Evolutionary conservation across 2,113 vertebrate species (phyloP), one percentile per base, ranked within the genome.

Genomic region (Embiotoca jacksoni): DNA sequence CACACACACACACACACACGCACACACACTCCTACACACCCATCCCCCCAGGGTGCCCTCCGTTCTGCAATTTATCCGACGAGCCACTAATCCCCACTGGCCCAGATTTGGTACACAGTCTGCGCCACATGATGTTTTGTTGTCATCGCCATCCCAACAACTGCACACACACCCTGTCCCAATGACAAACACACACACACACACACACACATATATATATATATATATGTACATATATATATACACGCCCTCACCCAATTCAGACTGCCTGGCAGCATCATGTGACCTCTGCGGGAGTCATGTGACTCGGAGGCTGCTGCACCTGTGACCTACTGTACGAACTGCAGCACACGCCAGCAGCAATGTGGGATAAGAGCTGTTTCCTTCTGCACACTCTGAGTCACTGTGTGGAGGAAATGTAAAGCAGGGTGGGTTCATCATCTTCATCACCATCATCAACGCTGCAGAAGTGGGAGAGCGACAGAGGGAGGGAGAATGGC

Each of bases 91-190:
- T 92, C 93, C 91, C 23, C 41, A 47, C 81, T 93, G 93, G 85
- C 93, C 92, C 91, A 94, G 92, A 94, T 94, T 91, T 89, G 75
- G 68, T 59, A 85, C 69, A 46, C 84, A 88, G 86, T 88, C 88
- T 90, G 89, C 88, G 86, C 83, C 81, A 75, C 84, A 85, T 82
- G 85, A 88, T 88, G 85, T 70, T 81, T 61, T 61, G 56, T 81
- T 73, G 73, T 78, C 82, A 55, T 56, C 46, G 46, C 57, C 74
- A 80, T 83, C 53, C 60, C 66, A 82, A 78, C 32, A 64, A 80
- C 62, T 62, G 49, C 33, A 80, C 58, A 31, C 79, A 76, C 67
- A 56, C 74, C 35, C 46, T 11, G n/a, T 36, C 50, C 33, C 60
- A 47, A 36, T 15, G 33, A 3, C 44, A 59, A 37, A 52, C 61